phyloP scores from a whole-genome alignment of 2,797 vertebrate species.

The Nothura maculosa region DNA sequence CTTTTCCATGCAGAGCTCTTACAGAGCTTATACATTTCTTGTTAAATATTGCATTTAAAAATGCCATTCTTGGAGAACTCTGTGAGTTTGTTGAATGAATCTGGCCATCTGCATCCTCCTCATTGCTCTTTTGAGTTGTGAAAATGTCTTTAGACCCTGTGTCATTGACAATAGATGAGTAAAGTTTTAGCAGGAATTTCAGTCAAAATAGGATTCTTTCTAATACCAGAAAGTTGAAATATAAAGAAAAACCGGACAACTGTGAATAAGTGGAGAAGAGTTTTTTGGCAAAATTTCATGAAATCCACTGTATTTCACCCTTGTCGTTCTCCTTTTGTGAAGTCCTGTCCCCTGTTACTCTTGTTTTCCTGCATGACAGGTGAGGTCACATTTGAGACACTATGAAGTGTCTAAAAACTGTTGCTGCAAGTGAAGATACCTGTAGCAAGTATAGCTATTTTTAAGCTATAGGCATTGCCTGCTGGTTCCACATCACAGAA shows the following conservation, averaged over 20 bases:
- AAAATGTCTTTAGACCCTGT: not conserved
- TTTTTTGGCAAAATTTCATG: constrained; percentile 16
- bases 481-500: not conserved
- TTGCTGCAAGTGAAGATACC: constrained; percentile 35
- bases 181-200: not conserved
- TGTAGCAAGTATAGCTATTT: constrained; percentile 53
- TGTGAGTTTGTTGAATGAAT: not conserved
- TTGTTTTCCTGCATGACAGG: constrained; percentile 64
- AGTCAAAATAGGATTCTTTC: not conserved
- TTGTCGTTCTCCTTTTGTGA: constrained; percentile 52
- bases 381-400: constrained; percentile 63
- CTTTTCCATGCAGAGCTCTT: not conserved
- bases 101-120: not conserved
- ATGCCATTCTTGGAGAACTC: not conserved
- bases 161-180: not conserved
- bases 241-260: not conserved
- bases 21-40: not conserved
- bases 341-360: constrained; percentile 39
- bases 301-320: constrained; percentile 53
- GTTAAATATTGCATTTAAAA: not conserved
- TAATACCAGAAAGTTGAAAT: not conserved
- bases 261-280: not conserved
- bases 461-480: constrained; percentile 27
- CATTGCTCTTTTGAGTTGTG: not conserved
- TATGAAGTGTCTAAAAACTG: constrained; percentile 36